Conservation (phyloP, 2,797 vertebrate species). For the Crenuchus spilurus region DNA sequence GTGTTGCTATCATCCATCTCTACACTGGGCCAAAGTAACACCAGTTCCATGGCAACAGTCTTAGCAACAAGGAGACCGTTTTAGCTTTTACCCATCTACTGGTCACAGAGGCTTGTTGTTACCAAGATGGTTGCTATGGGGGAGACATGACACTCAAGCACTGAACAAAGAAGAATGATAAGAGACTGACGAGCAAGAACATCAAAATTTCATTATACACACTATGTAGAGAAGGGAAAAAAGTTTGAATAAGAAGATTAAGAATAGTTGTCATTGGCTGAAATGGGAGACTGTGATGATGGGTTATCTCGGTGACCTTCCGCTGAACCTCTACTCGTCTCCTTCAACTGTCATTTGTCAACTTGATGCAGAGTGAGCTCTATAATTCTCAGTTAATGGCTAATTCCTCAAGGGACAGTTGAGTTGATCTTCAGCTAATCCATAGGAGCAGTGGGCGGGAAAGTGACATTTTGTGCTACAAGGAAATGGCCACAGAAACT, state of each 20-base stretch:
- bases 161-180: conserved; percentile 25
- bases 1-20: conserved; percentile 53
- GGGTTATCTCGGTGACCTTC: conserved; percentile 27
- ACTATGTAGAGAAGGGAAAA: not conserved
- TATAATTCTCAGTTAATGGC: conserved; percentile 38
- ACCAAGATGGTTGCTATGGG: conserved; percentile 66
- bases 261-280: not conserved
- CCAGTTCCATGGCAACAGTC: conserved; percentile 68
- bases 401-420: conserved; percentile 23
- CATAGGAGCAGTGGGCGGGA: conserved; percentile 17
- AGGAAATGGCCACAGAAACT: not conserved
- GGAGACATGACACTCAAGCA: conserved; percentile 53
- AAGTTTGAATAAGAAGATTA: not conserved
- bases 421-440: conserved; percentile 32
- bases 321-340: conserved; percentile 27
- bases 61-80: conserved; percentile 64
- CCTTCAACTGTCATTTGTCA: conserved; percentile 36
- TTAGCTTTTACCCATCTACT: conserved; percentile 64
- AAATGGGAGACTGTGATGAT: conserved; percentile 6
- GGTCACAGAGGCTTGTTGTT: conserved; percentile 64
- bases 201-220: conserved; percentile 10
- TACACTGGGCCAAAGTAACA: conserved; percentile 60
- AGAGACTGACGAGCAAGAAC: not conserved
- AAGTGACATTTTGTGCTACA: not conserved
- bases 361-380: conserved; percentile 27